Base-by-base conservation (phyloP, 1,140 invertebrate genomes). In the Drosophila parvula region DNA sequence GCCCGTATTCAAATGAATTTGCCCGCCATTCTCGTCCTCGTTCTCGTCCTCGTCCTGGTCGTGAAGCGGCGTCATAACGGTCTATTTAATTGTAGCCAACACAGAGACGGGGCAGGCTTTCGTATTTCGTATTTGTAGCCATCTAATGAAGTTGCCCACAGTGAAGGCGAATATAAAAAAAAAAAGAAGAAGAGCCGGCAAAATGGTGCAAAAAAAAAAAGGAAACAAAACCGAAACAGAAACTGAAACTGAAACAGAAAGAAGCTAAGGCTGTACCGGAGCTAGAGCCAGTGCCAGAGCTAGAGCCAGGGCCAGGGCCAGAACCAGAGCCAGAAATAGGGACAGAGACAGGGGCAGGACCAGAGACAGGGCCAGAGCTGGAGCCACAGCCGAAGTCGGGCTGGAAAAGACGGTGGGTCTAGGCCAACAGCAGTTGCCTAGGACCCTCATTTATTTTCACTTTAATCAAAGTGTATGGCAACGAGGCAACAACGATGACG, bases 381-480 rank as follows among this genome's bases (percentile, higher is more conserved):
- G 9, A 38, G 36, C 11, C 36, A 11, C 36, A 6, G 36, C 12
- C 36, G 5, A 11, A 5, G 36, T 14, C 27, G 6, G 53, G 41
- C 78, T 81, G 78, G 51, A 55, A 55, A 55, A 63, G 36, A 28
- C 27, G 36, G 14, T 22, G 55, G 63, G 56, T 55, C 60, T 68
- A 47, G 70, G 41, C 68, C 70, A 76, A 71, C 81, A 85, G 71
- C 81, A 83, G 81, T 80, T 83, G 81, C 77, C 81, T 83, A 84
- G 71, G 84, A 89, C 83, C 83, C 83, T 89, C 83, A 89, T 88
- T 88, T 84, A 88, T 88, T 89, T 89, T 89, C 83, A 88, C 84
- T 88, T 88, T 88, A 88, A 88, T 88, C 83, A 88, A 88, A 88
- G 83, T 88, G 76, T 88, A 86, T 70, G 76, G 74, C 75, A 78